These are phyloP conservation scores for Tragelaphus buxtoni DNA, from an alignment of 2,113 vertebrate species.

Conservation along the genomic window DNA sequence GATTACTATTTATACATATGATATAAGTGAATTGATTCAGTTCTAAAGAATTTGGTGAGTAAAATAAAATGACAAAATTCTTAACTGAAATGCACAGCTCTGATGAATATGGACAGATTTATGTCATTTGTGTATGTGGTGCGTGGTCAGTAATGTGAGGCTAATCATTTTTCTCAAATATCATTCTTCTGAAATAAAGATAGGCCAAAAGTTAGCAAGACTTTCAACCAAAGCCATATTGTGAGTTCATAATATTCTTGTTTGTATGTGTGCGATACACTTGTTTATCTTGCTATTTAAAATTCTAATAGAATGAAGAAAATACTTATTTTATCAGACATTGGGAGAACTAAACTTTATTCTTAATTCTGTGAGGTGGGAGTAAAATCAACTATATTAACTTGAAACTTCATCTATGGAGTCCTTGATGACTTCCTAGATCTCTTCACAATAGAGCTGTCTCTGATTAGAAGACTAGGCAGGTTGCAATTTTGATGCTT, in stretches of 20 bases:
- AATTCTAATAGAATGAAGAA: not conserved
- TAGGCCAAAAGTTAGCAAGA: not conserved
- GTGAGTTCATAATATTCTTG: not conserved
- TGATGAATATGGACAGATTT: constrained; percentile 65
- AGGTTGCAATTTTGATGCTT: not conserved
- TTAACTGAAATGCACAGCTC: constrained; percentile 62
- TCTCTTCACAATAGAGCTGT: not conserved
- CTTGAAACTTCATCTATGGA: not conserved
- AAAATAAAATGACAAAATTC: constrained; percentile 65
- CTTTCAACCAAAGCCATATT: not conserved
- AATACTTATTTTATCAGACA: not conserved
- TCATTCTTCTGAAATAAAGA: not conserved
- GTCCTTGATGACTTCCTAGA: not conserved
- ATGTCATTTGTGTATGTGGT: constrained; percentile 48
- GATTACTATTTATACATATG: not conserved
- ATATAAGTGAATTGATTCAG: constrained; percentile 46
- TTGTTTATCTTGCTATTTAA: not conserved
- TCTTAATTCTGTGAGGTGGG: not conserved
- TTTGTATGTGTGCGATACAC: not conserved
- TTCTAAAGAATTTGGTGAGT: constrained; percentile 65
- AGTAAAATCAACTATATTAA: not conserved
- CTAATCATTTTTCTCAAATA: not conserved
- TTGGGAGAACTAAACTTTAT: not conserved
- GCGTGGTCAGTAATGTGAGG: not conserved
- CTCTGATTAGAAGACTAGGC: not conserved